Evolutionary conservation across 2,113 vertebrate species (phyloP).

Genomic region (human): GRCh38 chr2:238407501-238408000

Average conservation of each 20-base stretch:
- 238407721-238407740: not conserved
- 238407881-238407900: accelerated
- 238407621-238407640: not conserved
- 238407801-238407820: not conserved
- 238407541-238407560: too few species aligned
- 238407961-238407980: too few species aligned
- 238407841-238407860: accelerated
- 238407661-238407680: too few species aligned
- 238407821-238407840: accelerated
- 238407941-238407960: not conserved
- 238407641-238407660: not conserved
- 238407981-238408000: not conserved
- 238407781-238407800: accelerated
- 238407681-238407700: not conserved
- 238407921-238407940: not conserved
- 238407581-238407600: not conserved
- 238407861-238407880: accelerated
- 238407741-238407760: accelerated
- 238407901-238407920: not conserved
- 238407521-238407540: too few species aligned
- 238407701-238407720: too few species aligned
- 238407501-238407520: not conserved
- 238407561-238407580: accelerated
- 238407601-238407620: too few species aligned
- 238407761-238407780: accelerated